A percentile compares a stretch with the other conserved stretches of the same genome.
Evolutionary conservation across 2,797 vertebrate genomes (phyloP).

Genomic region (Enteromius treurensis): DNA sequence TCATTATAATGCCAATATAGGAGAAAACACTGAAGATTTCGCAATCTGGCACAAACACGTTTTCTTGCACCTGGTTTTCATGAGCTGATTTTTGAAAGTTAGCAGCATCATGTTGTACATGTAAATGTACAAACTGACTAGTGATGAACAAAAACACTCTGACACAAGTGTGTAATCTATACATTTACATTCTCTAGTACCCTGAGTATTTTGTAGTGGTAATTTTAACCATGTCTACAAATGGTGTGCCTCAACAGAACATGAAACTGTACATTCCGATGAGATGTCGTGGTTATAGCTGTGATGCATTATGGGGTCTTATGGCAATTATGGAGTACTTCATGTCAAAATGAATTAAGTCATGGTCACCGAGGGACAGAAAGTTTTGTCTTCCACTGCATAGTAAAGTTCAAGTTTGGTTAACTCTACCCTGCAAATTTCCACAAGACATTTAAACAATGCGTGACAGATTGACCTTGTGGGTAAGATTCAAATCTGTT

Average conservation of each 20-base stretch:
- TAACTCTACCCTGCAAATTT: background rate
- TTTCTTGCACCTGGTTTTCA: background rate
- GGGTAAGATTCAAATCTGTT: background rate
- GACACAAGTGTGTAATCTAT: background rate
- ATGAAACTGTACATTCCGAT: background rate
- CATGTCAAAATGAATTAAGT: background rate
- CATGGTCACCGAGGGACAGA: background rate
- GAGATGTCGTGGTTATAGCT: conserved; percentile 13
- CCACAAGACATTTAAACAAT: background rate
- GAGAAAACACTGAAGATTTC: background rate
- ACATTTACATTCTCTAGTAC: background rate
- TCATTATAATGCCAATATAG: background rate
- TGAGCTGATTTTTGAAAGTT: background rate
- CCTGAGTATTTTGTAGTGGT: background rate
- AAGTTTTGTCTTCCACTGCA: background rate
- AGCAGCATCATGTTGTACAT: background rate
- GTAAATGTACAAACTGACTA: background rate
- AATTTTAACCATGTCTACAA: conserved; percentile 2
- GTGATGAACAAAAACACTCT: background rate
- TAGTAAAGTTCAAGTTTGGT: background rate
- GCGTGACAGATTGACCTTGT: background rate
- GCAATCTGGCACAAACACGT: background rate
- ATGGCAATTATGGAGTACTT: conserved; percentile 4
- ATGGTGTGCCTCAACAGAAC: background rate
- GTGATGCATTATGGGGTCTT: conserved; percentile 8